Evolutionary conservation across 2,113 vertebrate species (phyloP).

Genomic region (Pyrgilauda ruficollis): DNA sequence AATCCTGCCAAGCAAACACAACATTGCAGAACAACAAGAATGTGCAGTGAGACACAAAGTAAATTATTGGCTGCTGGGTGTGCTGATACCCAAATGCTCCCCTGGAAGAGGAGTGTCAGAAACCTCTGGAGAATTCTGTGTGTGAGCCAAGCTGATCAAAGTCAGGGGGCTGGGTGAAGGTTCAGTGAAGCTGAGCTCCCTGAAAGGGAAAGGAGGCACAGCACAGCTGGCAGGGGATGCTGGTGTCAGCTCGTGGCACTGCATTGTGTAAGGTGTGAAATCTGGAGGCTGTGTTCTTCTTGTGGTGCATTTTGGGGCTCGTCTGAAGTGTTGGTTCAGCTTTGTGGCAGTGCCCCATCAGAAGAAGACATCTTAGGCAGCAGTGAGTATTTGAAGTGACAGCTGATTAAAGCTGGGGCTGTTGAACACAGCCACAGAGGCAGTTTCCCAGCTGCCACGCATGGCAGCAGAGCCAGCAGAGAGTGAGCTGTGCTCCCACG

Average conservation of each 20-base stretch:
- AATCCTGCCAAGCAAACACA: neutral
- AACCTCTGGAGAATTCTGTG: neutral
- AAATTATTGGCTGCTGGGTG: neutral
- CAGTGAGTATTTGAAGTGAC: neutral
- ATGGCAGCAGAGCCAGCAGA: neutral
- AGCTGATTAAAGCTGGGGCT: neutral
- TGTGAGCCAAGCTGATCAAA: neutral
- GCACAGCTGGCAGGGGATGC: neutral
- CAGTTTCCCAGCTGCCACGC: neutral
- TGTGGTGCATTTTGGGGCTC: neutral
- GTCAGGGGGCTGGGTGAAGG: neutral
- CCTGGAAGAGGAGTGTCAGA: neutral
- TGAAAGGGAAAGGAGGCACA: neutral
- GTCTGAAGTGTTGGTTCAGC: neutral
- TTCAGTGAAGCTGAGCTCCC: neutral
- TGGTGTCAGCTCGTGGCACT: fast-evolving
- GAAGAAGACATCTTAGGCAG: neutral
- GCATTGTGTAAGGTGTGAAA: fast-evolving
- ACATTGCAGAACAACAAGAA: neutral
- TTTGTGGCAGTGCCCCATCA: neutral
- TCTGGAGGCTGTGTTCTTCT: neutral
- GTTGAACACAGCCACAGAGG: neutral
- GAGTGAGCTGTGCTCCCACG: neutral
- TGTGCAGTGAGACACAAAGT: neutral
- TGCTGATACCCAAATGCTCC: neutral